Conservation (phyloP, 1,140 invertebrate genomes). For the Berghia stephanieae region DNA sequence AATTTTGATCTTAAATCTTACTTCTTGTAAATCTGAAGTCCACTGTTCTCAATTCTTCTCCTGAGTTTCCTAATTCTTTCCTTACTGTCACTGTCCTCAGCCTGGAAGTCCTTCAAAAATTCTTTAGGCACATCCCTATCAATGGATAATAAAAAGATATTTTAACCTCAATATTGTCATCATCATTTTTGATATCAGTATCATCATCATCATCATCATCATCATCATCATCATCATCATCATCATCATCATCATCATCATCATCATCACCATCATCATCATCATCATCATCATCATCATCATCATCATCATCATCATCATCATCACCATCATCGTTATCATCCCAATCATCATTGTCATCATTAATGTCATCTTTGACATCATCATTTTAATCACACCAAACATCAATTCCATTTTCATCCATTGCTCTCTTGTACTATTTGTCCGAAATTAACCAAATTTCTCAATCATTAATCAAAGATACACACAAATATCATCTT, state of each 20-base stretch:
- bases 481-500: no score
- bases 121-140: slow-evolving; percentile 62
- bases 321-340: slow-evolving; percentile 1
- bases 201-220: no score
- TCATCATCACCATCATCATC: slow-evolving; percentile 1
- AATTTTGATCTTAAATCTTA: slow-evolving; percentile 35
- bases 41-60: slow-evolving; percentile 54
- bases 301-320: slow-evolving; percentile 2
- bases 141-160: slow-evolving; percentile 13
- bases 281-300: slow-evolving; percentile 2
- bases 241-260: slow-evolving; percentile 2
- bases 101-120: slow-evolving; percentile 53
- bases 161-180: no score
- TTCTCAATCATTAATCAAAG: no score
- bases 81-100: slow-evolving; percentile 47
- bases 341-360: no score
- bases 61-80: slow-evolving; percentile 61
- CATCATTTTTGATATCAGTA: no score
- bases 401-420: no score
- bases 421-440: no score
- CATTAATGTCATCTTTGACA: no score
- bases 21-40: slow-evolving; percentile 64
- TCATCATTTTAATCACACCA: neutral
- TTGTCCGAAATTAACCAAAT: no score
- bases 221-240: slow-evolving; percentile 2